These are phyloP conservation scores for Nemotelus pantherinus DNA, from an alignment of 2,888 invertebrate species.

Conservation along the genomic window DNA sequence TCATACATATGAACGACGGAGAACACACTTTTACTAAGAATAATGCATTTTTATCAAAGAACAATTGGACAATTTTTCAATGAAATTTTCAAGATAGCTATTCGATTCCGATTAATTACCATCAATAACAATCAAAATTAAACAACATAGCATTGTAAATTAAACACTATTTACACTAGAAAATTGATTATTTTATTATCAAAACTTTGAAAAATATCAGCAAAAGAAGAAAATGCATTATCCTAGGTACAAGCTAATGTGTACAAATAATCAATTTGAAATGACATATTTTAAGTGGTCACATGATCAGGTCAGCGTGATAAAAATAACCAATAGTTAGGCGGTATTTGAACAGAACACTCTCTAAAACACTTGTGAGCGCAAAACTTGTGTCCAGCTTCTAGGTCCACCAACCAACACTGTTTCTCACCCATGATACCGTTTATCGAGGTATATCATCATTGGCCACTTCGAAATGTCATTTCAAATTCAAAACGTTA, in stretches of 20 bases:
- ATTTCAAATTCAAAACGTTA: slow-evolving; percentile 50
- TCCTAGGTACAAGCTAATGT: slow-evolving; percentile 29
- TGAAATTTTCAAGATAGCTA: slow-evolving; percentile 43
- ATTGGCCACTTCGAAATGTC: slow-evolving; percentile 55
- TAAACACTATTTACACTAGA: background rate
- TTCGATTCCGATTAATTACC: slow-evolving; percentile 38
- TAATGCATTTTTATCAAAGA: slow-evolving; percentile 62
- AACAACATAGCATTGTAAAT: background rate
- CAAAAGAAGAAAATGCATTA: slow-evolving; percentile 30
- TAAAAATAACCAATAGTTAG: background rate
- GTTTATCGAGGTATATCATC: background rate
- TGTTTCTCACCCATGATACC: no score
- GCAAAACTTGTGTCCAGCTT: no score
- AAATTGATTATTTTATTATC: background rate
- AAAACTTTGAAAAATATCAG: background rate
- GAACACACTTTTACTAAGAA: slow-evolving; percentile 63
- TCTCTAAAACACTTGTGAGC: background rate
- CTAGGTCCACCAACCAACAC: no score
- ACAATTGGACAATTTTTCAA: slow-evolving; percentile 54
- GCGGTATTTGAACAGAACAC: slow-evolving; percentile 4
- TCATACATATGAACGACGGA: slow-evolving; percentile 67
- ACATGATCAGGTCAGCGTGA: background rate
- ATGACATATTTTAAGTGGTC: slow-evolving; percentile 42
- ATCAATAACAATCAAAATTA: slow-evolving; percentile 1
- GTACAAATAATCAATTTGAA: slow-evolving; percentile 14